Evolutionary conservation across 2,888 invertebrate species (phyloP).

Genomic region (Eupithecia subfuscata): DNA sequence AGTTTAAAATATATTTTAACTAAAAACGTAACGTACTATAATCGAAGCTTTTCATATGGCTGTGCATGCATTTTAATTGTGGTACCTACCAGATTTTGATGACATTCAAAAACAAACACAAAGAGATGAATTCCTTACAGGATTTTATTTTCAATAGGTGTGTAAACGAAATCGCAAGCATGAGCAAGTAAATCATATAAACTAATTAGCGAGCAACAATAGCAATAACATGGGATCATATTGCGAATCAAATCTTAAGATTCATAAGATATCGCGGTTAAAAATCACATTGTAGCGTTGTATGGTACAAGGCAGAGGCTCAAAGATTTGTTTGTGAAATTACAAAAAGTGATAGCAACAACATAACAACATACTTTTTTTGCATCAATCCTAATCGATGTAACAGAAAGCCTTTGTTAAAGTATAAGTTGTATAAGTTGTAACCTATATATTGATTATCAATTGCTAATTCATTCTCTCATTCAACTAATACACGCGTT

Average conservation of each 20-base stretch:
- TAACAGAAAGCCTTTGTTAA: not conserved
- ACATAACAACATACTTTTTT: not conserved
- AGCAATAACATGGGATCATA: conserved; percentile 55
- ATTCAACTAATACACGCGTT: too few relatives aligned
- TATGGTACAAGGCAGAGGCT: conserved; percentile 54
- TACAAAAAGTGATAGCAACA: not conserved
- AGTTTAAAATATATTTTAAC: too few relatives aligned
- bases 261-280: conserved; percentile 73
- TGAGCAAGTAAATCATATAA: conserved; percentile 62
- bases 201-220: conserved; percentile 63
- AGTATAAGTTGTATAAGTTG: too few relatives aligned
- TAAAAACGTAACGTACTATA: too few relatives aligned
- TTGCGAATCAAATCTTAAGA: conserved; percentile 78
- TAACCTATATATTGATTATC: too few relatives aligned
- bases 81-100: not conserved
- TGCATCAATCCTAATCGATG: not conserved
- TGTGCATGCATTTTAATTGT: not conserved
- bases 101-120: not conserved
- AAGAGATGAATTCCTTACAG: not conserved
- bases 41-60: too few relatives aligned
- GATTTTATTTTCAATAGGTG: not conserved
- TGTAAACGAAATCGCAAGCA: not conserved
- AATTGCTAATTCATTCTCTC: too few relatives aligned
- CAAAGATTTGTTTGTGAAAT: not conserved
- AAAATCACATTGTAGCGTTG: conserved; percentile 72